Evolutionary conservation across 2,888 invertebrate species (phyloP).

Genomic region (Morinoia aosen): DNA sequence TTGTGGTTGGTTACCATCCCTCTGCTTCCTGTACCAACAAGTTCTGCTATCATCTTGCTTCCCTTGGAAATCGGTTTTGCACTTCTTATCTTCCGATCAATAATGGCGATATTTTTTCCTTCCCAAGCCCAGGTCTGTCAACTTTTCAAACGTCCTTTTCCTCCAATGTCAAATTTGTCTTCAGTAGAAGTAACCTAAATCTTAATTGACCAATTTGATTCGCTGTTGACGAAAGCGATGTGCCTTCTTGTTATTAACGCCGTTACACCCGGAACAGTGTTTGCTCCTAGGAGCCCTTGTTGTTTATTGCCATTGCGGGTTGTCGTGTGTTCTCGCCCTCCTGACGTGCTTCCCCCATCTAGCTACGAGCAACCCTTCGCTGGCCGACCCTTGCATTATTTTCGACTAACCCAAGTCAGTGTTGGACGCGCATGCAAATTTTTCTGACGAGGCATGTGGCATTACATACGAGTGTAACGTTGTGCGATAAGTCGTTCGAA

Average conservation of each 20-base stretch:
- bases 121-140: neutral
- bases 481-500: neutral
- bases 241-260: conserved; percentile 42
- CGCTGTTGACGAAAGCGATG: conserved; percentile 31
- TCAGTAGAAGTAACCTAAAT: conserved; percentile 6
- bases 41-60: neutral
- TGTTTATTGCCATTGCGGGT: neutral
- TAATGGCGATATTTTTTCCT: neutral
- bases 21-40: neutral
- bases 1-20: neutral
- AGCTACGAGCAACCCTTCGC: neutral
- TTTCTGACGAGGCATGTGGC: neutral
- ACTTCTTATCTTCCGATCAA: neutral
- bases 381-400: conserved; percentile 4
- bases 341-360: neutral
- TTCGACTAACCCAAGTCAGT: neutral
- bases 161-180: neutral
- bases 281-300: neutral
- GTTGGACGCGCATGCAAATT: neutral
- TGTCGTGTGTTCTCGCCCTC: neutral
- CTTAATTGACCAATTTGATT: conserved; percentile 48
- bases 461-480: neutral
- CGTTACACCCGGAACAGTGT: conserved; percentile 22
- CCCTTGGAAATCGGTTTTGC: neutral
- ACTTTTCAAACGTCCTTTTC: neutral